Conservation (phyloP, 2,888 invertebrate genomes). For the Xylota segnis region DNA sequence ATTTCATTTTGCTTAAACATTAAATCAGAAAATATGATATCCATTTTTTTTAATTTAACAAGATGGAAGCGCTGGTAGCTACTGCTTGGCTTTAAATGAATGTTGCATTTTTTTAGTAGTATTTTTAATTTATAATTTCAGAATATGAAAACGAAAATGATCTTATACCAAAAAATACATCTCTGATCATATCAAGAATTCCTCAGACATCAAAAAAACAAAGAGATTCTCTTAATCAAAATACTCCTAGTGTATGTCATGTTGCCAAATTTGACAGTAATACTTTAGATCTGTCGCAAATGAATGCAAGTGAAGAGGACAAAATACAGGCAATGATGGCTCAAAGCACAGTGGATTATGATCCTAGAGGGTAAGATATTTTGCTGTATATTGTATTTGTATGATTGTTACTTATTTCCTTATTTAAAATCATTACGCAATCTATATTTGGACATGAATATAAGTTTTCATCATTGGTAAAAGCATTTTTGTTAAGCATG, state of each 20-base stretch:
- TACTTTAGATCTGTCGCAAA: slow-evolving; percentile 92
- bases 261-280: slow-evolving; percentile 86
- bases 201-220: slow-evolving; percentile 93
- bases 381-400: neutral
- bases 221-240: slow-evolving; percentile 87
- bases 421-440: slow-evolving; percentile 66
- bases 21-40: no score
- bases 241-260: slow-evolving; percentile 83
- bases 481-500: slow-evolving; percentile 37
- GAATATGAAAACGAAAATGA: slow-evolving; percentile 96
- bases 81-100: no score
- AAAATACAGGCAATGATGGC: slow-evolving; percentile 99
- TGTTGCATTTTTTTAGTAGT: no score
- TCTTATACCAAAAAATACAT: slow-evolving; percentile 98
- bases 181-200: slow-evolving; percentile 96
- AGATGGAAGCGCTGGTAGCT: no score
- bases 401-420: slow-evolving; percentile 54
- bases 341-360: slow-evolving; percentile 98
- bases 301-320: slow-evolving; percentile 98
- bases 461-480: slow-evolving; percentile 75
- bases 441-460: slow-evolving; percentile 72
- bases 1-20: no score
- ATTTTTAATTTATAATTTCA: slow-evolving; percentile 81
- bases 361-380: slow-evolving; percentile 95
- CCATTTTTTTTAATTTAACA: no score